A percentile compares a stretch with the other conserved stretches of the same genome.
These are phyloP conservation scores for Colletes collaris DNA, from an alignment of 2,888 invertebrate species.

Conservation along the genomic window DNA sequence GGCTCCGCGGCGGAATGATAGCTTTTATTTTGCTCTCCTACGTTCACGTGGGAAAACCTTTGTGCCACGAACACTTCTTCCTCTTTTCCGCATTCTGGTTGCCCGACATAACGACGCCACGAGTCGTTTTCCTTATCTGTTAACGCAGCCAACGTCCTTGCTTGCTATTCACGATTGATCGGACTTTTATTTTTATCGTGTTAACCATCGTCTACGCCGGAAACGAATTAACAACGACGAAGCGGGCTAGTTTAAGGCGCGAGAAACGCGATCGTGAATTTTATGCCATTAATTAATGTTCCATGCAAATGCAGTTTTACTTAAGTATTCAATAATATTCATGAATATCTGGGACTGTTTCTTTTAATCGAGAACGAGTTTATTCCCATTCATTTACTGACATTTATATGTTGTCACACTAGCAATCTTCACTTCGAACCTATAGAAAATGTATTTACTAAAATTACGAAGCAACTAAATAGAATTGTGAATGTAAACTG, in stretches of 20 bases:
- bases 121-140: constrained; percentile 15
- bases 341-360: too few relatives aligned
- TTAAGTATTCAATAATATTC: too few relatives aligned
- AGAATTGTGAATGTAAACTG: too few relatives aligned
- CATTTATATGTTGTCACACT: too few relatives aligned
- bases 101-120: constrained; percentile 30
- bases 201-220: neutral
- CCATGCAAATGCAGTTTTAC: neutral
- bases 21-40: constrained; percentile 20
- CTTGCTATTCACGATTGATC: neutral
- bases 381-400: too few relatives aligned
- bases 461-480: too few relatives aligned
- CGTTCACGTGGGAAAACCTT: constrained; percentile 46
- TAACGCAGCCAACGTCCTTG: neutral
- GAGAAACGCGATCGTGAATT: constrained; percentile 24
- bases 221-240: neutral
- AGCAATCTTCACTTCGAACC: too few relatives aligned
- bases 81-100: constrained; percentile 54
- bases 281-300: constrained; percentile 17
- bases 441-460: too few relatives aligned
- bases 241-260: constrained; percentile 11
- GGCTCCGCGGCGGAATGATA: constrained; percentile 26
- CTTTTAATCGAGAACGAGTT: too few relatives aligned
- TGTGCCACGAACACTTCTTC: constrained; percentile 25
- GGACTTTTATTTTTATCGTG: constrained; percentile 1